Conservation (phyloP, 2,113 vertebrate genomes). For the Sminthopsis crassicaudata region DNA sequence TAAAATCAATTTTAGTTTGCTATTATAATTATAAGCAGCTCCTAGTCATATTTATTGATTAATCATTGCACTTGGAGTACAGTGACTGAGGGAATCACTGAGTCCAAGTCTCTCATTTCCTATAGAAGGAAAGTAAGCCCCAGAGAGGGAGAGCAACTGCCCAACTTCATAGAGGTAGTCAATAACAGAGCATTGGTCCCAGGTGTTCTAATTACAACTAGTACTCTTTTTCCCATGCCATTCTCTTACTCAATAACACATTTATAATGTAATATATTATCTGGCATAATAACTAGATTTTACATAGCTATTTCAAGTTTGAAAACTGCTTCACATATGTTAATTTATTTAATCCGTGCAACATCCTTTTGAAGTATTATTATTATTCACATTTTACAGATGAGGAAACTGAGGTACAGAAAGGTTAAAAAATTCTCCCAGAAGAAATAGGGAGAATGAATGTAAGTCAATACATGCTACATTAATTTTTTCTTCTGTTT, state of each 20-base stretch:
- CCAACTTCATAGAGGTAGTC: background rate
- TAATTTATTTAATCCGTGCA: background rate
- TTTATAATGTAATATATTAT: background rate
- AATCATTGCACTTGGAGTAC: background rate
- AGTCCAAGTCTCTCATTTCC: background rate
- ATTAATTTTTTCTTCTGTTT: too few relatives aligned
- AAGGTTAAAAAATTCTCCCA: background rate
- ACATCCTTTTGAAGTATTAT: too few relatives aligned
- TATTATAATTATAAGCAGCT: background rate
- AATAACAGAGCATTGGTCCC: background rate
- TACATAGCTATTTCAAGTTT: background rate
- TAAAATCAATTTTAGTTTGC: background rate
- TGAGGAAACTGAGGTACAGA: background rate
- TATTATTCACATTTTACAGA: background rate
- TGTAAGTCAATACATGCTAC: too few relatives aligned
- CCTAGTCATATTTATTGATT: background rate
- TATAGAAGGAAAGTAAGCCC: background rate
- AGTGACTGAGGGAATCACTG: background rate
- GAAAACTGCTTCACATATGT: background rate
- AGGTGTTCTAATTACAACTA: background rate
- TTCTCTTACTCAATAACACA: background rate
- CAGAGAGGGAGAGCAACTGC: background rate
- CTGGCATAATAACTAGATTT: background rate
- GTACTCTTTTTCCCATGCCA: background rate
- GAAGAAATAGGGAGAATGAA: too few relatives aligned